phyloP scores from a whole-genome alignment of 1,140 invertebrate genomes.

The Cydia strobilella region DNA sequence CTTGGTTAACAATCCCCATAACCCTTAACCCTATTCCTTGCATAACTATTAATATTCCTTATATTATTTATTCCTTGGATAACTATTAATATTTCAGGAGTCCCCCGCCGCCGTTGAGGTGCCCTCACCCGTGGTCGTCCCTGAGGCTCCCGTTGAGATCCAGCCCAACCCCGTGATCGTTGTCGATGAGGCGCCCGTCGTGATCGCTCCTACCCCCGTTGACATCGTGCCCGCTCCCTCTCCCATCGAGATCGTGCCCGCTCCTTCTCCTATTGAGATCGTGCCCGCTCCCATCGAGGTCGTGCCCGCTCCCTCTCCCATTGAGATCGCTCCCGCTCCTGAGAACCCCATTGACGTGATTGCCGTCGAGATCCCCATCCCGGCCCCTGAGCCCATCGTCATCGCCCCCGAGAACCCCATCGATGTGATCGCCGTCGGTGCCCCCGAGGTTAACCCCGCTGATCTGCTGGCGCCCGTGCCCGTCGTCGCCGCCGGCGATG shows the following conservation, averaged over 20 bases:
- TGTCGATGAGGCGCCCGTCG: background rate
- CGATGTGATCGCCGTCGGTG: constrained; percentile 35
- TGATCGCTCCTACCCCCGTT: background rate
- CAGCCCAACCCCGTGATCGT: constrained; percentile 16
- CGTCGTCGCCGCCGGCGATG: constrained; percentile 29
- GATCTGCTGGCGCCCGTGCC: constrained; percentile 45
- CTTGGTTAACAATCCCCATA: too few relatives aligned
- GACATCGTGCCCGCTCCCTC: constrained; percentile 34
- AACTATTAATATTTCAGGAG: constrained; percentile 2
- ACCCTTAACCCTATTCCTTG: too few relatives aligned
- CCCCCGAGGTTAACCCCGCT: constrained; percentile 44
- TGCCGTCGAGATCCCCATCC: constrained; percentile 31
- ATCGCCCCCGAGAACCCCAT: constrained; percentile 44
- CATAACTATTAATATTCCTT: too few relatives aligned
- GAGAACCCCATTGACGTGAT: constrained; percentile 34
- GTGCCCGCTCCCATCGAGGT: constrained; percentile 32
- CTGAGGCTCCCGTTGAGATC: background rate
- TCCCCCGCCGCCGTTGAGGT: background rate
- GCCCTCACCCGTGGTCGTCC: background rate
- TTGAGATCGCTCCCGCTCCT: constrained; percentile 19
- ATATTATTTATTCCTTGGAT: too few relatives aligned
- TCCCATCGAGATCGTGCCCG: constrained; percentile 33
- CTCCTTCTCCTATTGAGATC: constrained; percentile 35
- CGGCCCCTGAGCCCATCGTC: constrained; percentile 31
- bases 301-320: constrained; percentile 35